These are phyloP conservation scores for Agelastica alni DNA, from an alignment of 2,888 invertebrate genomes.

Conservation along the genomic window DNA sequence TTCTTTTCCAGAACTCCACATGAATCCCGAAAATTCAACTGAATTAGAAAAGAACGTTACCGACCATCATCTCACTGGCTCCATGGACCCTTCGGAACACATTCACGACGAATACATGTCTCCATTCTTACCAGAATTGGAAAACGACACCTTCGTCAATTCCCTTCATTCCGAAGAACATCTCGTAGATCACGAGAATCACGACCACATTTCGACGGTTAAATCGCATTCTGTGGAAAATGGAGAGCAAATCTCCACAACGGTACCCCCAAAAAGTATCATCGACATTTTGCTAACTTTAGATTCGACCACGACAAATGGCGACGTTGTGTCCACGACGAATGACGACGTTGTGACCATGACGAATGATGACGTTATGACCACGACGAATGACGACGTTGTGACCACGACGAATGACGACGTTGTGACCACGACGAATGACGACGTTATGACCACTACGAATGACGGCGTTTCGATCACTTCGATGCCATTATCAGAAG, in stretches of 20 bases:
- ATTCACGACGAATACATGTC: conserved; percentile 63
- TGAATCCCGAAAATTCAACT: conserved; percentile 1
- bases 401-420: no score
- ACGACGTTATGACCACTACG: no score
- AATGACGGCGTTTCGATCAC: no score
- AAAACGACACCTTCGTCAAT: conserved; percentile 65
- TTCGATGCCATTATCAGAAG: no score
- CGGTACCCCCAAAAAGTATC: background rate
- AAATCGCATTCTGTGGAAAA: conserved; percentile 25
- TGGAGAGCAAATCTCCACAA: conserved; percentile 24
- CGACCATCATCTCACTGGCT: conserved; percentile 19
- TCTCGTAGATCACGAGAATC: conserved; percentile 36
- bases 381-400: no score
- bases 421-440: no score
- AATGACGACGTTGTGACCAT: no score
- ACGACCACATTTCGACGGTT: conserved; percentile 42
- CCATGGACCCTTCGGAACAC: conserved; percentile 37
- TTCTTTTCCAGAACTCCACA: conserved; percentile 16
- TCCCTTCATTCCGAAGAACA: conserved; percentile 62
- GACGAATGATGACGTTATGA: no score
- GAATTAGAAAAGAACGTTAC: conserved; percentile 1
- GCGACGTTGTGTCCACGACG: no score
- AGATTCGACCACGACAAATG: no score
- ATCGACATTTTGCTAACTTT: no score
- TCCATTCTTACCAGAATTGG: conserved; percentile 69